Percentiles rank a stretch among this genome's conserved stretches.
phyloP scores from a whole-genome alignment of 2,797 vertebrate species.

The Pristis pectinata region DNA sequence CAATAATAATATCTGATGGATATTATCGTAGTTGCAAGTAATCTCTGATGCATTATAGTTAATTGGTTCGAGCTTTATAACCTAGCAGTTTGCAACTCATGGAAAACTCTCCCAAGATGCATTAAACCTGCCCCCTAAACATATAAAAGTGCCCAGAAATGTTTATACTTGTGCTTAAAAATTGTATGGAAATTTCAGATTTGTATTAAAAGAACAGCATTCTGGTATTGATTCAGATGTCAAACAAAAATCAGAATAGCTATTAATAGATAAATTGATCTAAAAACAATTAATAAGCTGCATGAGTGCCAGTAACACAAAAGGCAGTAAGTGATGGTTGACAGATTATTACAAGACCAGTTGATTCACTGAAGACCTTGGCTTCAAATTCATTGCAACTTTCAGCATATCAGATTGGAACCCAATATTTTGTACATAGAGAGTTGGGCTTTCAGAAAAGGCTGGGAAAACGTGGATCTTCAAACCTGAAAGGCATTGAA shows the following conservation, averaged over 20 bases:
- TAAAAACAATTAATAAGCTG: conserved; percentile 6
- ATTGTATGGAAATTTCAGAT: background rate
- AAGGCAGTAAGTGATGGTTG: background rate
- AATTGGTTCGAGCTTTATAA: background rate
- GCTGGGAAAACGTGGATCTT: background rate
- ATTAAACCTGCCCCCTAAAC: background rate
- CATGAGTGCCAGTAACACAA: background rate
- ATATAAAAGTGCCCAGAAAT: background rate
- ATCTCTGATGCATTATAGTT: background rate
- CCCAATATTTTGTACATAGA: background rate
- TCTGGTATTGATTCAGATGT: background rate
- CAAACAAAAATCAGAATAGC: background rate
- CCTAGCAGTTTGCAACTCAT: background rate
- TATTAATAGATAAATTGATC: background rate
- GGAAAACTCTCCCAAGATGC: background rate
- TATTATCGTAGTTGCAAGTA: background rate
- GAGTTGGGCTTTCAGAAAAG: background rate
- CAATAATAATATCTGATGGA: background rate
- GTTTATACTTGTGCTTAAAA: background rate
- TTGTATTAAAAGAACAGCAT: background rate
- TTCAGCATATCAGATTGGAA: background rate
- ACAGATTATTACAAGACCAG: background rate
- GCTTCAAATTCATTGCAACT: background rate
- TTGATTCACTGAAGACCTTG: background rate
- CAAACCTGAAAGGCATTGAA: background rate